Conservation (phyloP, 2,797 vertebrate genomes). For the Rhinella marina region DNA sequence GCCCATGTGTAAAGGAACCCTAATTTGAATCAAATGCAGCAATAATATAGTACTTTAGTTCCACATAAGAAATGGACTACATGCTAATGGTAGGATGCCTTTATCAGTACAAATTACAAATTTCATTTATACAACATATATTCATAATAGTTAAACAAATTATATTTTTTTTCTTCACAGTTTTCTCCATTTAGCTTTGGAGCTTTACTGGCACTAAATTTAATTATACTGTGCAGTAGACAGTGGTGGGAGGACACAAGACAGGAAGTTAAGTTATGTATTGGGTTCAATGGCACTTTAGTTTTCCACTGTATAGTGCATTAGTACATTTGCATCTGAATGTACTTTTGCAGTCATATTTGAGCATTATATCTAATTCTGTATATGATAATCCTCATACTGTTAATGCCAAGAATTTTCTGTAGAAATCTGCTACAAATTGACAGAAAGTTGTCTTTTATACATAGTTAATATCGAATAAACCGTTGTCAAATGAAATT, state of each 20-base stretch:
- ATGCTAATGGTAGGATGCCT: not conserved
- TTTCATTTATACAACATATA: not conserved
- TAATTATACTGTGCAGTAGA: not conserved
- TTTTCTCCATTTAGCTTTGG: not conserved
- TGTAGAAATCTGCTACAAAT: conserved; percentile 20
- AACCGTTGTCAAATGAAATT: conserved; percentile 42
- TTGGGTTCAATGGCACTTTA: not conserved
- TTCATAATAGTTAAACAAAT: not conserved
- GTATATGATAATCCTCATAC: not conserved
- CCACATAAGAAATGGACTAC: too few species aligned
- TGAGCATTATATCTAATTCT: conserved; percentile 1
- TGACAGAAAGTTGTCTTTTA: conserved; percentile 22
- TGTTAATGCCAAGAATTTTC: not conserved
- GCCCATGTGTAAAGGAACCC: too few species aligned
- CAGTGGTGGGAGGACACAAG: not conserved
- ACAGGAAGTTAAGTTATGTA: not conserved
- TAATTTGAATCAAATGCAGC: too few species aligned
- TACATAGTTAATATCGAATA: conserved; percentile 41
- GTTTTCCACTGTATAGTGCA: not conserved
- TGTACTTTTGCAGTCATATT: not conserved
- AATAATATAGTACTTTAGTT: too few species aligned
- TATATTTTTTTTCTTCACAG: too few species aligned
- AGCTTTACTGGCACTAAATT: not conserved
- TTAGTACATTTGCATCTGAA: not conserved
- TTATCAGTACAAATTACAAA: not conserved